Evolutionary conservation across 1,140 invertebrate genomes (phyloP).

Genomic region (Oscheius sp.): DNA sequence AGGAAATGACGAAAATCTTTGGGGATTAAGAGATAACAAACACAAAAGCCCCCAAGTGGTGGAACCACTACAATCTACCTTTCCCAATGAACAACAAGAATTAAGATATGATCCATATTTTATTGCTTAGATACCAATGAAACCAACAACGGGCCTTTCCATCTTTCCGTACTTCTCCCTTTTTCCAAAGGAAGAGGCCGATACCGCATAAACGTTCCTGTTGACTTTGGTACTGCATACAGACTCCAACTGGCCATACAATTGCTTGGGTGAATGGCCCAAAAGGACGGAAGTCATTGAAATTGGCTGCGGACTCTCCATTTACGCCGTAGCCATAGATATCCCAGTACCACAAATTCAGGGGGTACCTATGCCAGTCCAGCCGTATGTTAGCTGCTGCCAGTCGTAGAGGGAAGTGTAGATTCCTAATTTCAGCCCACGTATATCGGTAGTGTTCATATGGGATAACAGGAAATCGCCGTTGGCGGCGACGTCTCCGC

Average conservation of each 20-base stretch:
- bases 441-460: conserved; percentile 9
- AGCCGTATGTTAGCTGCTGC: conserved; percentile 27
- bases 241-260: conserved; percentile 28
- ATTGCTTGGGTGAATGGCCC: conserved; percentile 11
- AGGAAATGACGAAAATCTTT: no score
- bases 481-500: conserved; percentile 6
- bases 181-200: background rate
- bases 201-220: conserved; percentile 26
- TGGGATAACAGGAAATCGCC: conserved; percentile 24
- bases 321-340: conserved; percentile 18
- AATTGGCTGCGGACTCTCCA: conserved; percentile 30
- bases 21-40: no score
- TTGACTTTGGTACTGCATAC: conserved; percentile 32
- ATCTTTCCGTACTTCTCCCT: background rate
- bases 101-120: no score
- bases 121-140: background rate
- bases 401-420: conserved; percentile 34
- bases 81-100: no score
- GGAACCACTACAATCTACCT: no score
- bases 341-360: conserved; percentile 32
- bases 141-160: background rate
- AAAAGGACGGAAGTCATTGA: conserved; percentile 33
- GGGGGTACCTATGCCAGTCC: conserved; percentile 3
- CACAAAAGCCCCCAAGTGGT: no score
- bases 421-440: conserved; percentile 24